Evolutionary conservation across 2,113 vertebrate species (phyloP), one percentile per base, ranked within the genome.

Genomic region (Origma solitaria): DNA sequence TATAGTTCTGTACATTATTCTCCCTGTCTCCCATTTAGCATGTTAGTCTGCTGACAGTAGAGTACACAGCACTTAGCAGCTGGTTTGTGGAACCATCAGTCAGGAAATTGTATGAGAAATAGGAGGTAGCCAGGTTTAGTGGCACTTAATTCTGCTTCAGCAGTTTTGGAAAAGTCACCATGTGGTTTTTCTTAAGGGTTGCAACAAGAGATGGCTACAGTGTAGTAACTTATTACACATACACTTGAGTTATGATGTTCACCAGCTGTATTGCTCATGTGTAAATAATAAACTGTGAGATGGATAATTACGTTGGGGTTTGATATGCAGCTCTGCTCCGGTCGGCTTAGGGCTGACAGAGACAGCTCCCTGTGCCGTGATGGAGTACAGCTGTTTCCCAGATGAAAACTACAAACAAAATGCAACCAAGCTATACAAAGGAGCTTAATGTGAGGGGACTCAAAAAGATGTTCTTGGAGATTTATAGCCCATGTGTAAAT

Each of bases 21-120:
- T 97, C 94, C 93, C 96, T 97, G 97, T 97, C 98, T 97, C 70
- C 95, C 94, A 97, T 98, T 97, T 98, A 97, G 97, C 92, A 35
- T 83, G 96, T 98, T 98, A 97, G 96, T 97, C 97, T 96, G 96
- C 97, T 98, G 98, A 98, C 98, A 98, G 98, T 94, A 97, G 97
- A 97, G 97, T 98, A 98, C 98, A 98, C 98, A 98, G 98, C 97
- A 97, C 97, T 98, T 98, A 98, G 97, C 98, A 98, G 98, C 97
- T 98, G 98, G 97, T 98, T 98, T 98, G 97, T 97, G 98, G 94
- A 98, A 88, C 98, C 96, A 98, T 98, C 98, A 98, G 97, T 98
- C 98, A 98, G 98, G 97, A 98, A 98, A 98, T 98, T 97, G 95
- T 97, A 98, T 98, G 98, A 98, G 98, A 98, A 98, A 98, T 98